These are phyloP conservation scores for Halictus ligatus DNA, from an alignment of 2,888 invertebrate species.

Conservation along the genomic window DNA sequence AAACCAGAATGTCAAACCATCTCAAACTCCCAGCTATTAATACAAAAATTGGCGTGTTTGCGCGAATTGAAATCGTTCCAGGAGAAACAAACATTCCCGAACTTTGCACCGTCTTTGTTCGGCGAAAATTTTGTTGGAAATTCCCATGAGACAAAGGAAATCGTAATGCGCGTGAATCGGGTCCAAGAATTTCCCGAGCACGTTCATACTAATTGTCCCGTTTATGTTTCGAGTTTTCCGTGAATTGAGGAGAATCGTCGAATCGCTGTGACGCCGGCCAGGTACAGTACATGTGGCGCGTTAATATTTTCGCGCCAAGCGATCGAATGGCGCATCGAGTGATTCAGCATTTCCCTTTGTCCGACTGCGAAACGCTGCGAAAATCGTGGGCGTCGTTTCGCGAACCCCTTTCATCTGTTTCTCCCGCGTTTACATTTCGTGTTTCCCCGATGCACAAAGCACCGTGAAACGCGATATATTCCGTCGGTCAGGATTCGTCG, in stretches of 20 bases:
- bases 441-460: neutral
- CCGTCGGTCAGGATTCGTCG: constrained; percentile 3
- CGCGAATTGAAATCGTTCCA: constrained; percentile 12
- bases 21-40: neutral
- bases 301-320: constrained; percentile 62
- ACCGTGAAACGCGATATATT: constrained; percentile 20
- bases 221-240: neutral
- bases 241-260: neutral
- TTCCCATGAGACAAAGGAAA: constrained; percentile 8
- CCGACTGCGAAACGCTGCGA: constrained; percentile 19
- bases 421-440: neutral
- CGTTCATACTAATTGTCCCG: neutral
- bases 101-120: constrained; percentile 6
- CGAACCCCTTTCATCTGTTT: neutral
- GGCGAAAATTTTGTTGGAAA: constrained; percentile 37
- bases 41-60: neutral
- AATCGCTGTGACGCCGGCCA: neutral
- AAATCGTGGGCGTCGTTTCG: constrained; percentile 62
- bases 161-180: neutral
- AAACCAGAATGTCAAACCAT: neutral
- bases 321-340: constrained; percentile 64
- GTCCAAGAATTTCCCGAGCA: no score
- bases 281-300: constrained; percentile 59
- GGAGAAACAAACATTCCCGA: constrained; percentile 4
- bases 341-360: constrained; percentile 78